phyloP scores from a whole-genome alignment of 2,113 vertebrate species.

The Colistium nudipinnis region DNA sequence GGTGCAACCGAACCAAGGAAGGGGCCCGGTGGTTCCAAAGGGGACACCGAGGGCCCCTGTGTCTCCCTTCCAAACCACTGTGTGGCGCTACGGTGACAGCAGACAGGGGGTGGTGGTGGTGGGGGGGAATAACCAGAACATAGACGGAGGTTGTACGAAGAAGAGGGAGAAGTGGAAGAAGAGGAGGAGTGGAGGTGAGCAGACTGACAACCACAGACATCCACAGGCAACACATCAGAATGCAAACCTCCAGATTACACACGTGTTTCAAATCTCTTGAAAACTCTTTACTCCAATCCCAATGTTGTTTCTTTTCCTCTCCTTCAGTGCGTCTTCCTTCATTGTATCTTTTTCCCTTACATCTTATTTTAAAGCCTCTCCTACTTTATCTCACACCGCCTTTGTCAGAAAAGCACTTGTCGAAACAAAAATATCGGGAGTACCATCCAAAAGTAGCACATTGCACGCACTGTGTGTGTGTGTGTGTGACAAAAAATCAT shows the following conservation, averaged over 20 bases:
- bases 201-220: conserved; percentile 75
- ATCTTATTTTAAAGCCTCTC: neutral
- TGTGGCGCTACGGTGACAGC: conserved; percentile 62
- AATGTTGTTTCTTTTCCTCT: neutral
- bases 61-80: conserved; percentile 82
- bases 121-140: conserved; percentile 50
- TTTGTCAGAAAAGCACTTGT: neutral
- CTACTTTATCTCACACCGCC: neutral
- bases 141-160: conserved; percentile 54
- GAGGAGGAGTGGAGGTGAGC: conserved; percentile 69
- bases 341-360: neutral
- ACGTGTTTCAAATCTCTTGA: conserved; percentile 35
- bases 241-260: conserved; percentile 68
- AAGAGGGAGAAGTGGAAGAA: conserved; percentile 72
- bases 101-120: conserved; percentile 20
- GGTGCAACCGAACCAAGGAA: conserved; percentile 28
- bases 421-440: too few relatives aligned
- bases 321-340: neutral
- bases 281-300: neutral
- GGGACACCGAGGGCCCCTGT: conserved; percentile 82
- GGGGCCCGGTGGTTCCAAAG: conserved; percentile 78
- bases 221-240: conserved; percentile 77
- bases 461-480: too few relatives aligned
- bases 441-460: too few relatives aligned
- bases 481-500: too few relatives aligned